Evolutionary conservation across 2,113 vertebrate genomes (phyloP).

Genomic region (Aegotheles bennettii): DNA sequence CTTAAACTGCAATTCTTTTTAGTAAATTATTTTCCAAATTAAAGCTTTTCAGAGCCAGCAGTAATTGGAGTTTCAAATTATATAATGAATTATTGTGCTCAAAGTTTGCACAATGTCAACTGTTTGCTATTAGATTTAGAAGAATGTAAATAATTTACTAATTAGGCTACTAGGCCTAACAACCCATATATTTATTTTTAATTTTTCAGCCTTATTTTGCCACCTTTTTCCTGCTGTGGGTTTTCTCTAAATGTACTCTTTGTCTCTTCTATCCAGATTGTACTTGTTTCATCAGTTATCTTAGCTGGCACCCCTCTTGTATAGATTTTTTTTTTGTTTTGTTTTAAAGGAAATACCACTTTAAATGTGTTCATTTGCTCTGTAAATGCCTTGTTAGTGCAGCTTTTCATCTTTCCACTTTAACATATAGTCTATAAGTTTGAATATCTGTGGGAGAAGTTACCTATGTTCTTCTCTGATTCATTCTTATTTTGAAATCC

Average conservation of each 20-base stretch:
- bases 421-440: background rate
- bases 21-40: background rate
- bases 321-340: background rate
- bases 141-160: background rate
- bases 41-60: background rate
- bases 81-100: background rate
- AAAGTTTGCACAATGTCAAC: constrained; percentile 38
- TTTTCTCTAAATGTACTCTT: background rate
- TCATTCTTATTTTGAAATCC: background rate
- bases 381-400: background rate
- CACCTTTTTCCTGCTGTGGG: background rate
- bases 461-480: background rate
- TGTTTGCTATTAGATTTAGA: constrained; percentile 40
- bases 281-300: background rate
- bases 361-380: background rate
- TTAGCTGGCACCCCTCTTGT: background rate
- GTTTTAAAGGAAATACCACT: background rate
- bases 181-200: background rate
- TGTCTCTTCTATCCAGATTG: background rate
- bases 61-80: background rate
- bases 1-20: background rate
- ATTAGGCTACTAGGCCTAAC: background rate
- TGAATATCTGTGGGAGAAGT: background rate
- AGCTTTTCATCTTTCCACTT: background rate
- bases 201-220: background rate